Evolutionary conservation across 2,113 vertebrate species (phyloP).

Genomic region (Chlorocebus sabaeus): DNA sequence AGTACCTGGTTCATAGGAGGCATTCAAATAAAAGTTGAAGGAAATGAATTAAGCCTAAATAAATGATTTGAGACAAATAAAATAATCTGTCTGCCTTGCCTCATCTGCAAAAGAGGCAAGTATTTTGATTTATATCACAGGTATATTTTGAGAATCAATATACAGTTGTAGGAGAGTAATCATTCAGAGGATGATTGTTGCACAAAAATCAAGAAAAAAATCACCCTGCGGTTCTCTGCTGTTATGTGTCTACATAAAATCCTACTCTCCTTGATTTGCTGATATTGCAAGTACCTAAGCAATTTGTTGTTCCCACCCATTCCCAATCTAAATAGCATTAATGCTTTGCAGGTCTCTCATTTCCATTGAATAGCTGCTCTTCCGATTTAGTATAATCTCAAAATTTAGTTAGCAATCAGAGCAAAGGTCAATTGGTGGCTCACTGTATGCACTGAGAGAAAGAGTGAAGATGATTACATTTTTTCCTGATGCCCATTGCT

Average conservation of each 20-base stretch:
- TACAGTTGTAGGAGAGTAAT: not conserved
- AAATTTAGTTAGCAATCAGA: constrained; percentile 47
- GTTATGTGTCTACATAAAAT: constrained; percentile 23
- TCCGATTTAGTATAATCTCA: constrained; percentile 36
- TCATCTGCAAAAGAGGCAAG: constrained; percentile 2
- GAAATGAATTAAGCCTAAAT: not conserved
- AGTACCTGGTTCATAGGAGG: not conserved
- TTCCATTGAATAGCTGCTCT: not conserved
- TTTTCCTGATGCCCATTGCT: not conserved
- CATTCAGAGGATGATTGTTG: not conserved
- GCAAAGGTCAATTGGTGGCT: constrained; percentile 26
- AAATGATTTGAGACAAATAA: constrained; percentile 8
- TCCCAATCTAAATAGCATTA: not conserved
- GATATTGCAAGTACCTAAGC: not conserved
- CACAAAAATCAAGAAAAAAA: constrained; percentile 9
- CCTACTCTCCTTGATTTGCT: not conserved
- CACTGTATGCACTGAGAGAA: not conserved
- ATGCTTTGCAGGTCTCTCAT: constrained; percentile 39
- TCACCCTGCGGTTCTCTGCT: not conserved
- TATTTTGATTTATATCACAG: constrained; percentile 10
- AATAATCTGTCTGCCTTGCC: not conserved
- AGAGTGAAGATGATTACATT: not conserved
- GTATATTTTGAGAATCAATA: not conserved
- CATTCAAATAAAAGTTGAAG: constrained; percentile 23
- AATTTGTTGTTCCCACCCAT: not conserved